Conservation (phyloP, 2,888 invertebrate species). For the Catotricha subobsoleta region DNA sequence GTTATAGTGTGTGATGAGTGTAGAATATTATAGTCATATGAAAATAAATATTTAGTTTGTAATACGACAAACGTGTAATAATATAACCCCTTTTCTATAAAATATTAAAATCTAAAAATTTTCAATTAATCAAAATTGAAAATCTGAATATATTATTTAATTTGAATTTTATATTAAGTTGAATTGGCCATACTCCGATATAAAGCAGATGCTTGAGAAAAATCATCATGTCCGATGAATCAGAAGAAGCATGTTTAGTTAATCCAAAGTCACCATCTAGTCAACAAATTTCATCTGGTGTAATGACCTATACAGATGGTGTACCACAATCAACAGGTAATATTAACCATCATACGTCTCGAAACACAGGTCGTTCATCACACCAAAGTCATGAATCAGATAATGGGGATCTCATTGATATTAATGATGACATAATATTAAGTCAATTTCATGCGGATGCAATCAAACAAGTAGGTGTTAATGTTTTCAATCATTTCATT, state of each 20-base stretch:
- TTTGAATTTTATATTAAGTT: too few relatives aligned
- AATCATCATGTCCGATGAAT: slow-evolving; percentile 15
- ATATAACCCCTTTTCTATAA: too few relatives aligned
- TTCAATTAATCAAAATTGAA: too few relatives aligned
- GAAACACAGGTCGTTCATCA: slow-evolving; percentile 12
- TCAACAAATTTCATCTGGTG: slow-evolving; percentile 8
- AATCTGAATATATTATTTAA: too few relatives aligned
- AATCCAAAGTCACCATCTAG: slow-evolving; percentile 28
- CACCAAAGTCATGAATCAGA: slow-evolving; percentile 19
- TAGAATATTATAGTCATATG: too few relatives aligned
- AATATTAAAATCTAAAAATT: too few relatives aligned
- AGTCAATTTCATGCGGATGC: slow-evolving; percentile 65
- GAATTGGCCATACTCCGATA: too few relatives aligned
- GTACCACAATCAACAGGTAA: slow-evolving; percentile 10
- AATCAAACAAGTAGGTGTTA: slow-evolving; percentile 38
- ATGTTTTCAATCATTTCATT: background rate
- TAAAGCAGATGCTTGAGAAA: background rate
- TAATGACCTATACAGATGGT: slow-evolving; percentile 14
- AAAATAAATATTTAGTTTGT: too few relatives aligned
- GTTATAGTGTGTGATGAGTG: too few relatives aligned
- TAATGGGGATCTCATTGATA: slow-evolving; percentile 36
- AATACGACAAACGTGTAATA: too few relatives aligned
- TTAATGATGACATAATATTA: slow-evolving; percentile 39
- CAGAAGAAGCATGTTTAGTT: slow-evolving; percentile 41
- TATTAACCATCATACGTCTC: background rate